phyloP scores from a whole-genome alignment of 2,888 invertebrate genomes.

The Cataglyphis livida region DNA sequence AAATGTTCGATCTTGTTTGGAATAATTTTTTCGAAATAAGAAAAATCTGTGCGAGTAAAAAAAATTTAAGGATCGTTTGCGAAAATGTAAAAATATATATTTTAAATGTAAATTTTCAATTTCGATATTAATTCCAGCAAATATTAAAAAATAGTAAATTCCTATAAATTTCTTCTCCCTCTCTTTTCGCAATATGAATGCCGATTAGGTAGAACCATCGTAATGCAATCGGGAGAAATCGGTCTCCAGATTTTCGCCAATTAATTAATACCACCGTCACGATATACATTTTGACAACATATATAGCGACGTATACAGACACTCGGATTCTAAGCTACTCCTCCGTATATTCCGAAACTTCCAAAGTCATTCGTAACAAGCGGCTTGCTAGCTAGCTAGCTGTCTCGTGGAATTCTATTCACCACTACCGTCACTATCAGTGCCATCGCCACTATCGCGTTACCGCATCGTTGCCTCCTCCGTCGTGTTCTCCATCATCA shows the following conservation, averaged over 20 bases:
- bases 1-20: neutral
- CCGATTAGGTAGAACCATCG: neutral
- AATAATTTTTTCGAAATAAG: neutral
- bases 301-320: neutral
- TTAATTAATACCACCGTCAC: slow-evolving; percentile 5
- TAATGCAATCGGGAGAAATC: neutral
- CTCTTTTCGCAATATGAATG: neutral
- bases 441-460: slow-evolving; percentile 31
- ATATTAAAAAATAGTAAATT: neutral
- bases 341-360: slow-evolving; percentile 72
- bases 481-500: slow-evolving; percentile 30
- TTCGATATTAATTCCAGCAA: neutral
- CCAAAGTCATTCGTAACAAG: slow-evolving; percentile 80
- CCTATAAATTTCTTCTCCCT: neutral
- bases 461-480: slow-evolving; percentile 27
- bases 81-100: neutral
- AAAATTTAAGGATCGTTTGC: neutral
- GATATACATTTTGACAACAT: neutral
- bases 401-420: slow-evolving; percentile 76
- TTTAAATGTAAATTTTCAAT: neutral
- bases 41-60: neutral
- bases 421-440: slow-evolving; percentile 27
- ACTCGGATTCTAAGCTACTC: neutral
- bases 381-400: slow-evolving; percentile 72
- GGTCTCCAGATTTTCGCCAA: neutral